A percentile compares a stretch with the other conserved stretches of the same genome.
phyloP scores from a whole-genome alignment of 2,113 vertebrate genomes.

The Leptobrachium ailaonicum region DNA sequence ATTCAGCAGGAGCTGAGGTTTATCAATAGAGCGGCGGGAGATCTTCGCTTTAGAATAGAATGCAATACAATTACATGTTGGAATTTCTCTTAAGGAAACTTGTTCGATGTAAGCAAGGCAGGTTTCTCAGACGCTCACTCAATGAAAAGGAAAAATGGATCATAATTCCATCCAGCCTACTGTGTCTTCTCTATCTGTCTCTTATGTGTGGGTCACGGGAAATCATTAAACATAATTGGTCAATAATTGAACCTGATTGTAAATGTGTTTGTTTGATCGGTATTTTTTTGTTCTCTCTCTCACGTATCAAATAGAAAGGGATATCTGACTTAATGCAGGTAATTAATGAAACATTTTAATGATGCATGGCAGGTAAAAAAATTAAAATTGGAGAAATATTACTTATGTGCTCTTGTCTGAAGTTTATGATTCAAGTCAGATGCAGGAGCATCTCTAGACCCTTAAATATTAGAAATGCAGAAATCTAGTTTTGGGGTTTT shows the following conservation, averaged over 20 bases:
- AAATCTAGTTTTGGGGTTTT: too few relatives aligned
- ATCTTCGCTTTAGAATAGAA: conserved; percentile 40
- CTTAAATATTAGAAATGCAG: too few relatives aligned
- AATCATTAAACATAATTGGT: conserved; percentile 41
- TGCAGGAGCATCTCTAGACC: too few relatives aligned
- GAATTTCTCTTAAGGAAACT: conserved; percentile 29
- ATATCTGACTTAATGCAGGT: too few relatives aligned
- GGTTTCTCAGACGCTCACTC: conserved; percentile 41
- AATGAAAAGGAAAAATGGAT: conserved; percentile 27
- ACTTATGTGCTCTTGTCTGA: too few relatives aligned
- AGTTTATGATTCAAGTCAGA: too few relatives aligned
- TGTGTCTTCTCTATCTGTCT: conserved; percentile 33
- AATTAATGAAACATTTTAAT: too few relatives aligned
- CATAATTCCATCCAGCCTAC: conserved; percentile 40
- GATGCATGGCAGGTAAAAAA: too few relatives aligned
- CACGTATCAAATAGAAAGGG: too few relatives aligned
- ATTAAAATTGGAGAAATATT: too few relatives aligned
- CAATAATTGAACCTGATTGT: conserved; percentile 3
- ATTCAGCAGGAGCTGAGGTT: conserved; percentile 43
- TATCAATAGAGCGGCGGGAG: conserved; percentile 37
- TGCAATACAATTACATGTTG: conserved; percentile 33
- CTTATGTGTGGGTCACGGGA: conserved; percentile 28
- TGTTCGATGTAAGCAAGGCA: conserved; percentile 5
- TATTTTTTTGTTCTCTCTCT: too few relatives aligned
- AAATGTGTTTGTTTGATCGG: too few relatives aligned